Evolutionary conservation across 2,888 invertebrate genomes (phyloP).

Genomic region (Cheilosia scutellata): DNA sequence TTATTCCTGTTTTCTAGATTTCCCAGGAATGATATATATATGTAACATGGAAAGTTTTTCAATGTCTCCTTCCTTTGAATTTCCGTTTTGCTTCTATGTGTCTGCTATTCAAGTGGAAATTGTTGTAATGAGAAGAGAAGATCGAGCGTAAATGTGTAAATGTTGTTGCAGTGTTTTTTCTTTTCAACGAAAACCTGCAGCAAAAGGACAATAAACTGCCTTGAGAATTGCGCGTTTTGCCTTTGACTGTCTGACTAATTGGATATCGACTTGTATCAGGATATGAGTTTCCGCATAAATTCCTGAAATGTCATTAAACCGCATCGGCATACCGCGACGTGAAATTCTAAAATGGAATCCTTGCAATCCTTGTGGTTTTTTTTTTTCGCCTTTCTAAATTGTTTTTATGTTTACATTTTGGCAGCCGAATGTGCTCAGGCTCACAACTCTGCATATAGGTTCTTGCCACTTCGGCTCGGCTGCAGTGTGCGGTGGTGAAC

Average conservation of each 20-base stretch:
- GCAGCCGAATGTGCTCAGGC: constrained; percentile 41
- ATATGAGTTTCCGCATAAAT: constrained; percentile 35
- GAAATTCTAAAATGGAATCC: constrained; percentile 52
- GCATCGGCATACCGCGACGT: constrained; percentile 34
- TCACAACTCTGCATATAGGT: background rate
- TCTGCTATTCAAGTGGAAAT: constrained; percentile 63
- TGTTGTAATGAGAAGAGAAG: constrained; percentile 58
- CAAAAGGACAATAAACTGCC: constrained; percentile 33
- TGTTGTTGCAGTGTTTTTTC: background rate
- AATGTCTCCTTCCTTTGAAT: constrained; percentile 39
- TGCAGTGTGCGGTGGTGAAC: constrained; percentile 23
- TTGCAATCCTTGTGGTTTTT: constrained; percentile 59
- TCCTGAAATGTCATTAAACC: constrained; percentile 43
- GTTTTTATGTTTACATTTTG: constrained; percentile 67
- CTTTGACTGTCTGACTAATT: constrained; percentile 65
- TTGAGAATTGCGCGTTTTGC: constrained; percentile 38
- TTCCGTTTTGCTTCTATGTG: constrained; percentile 45
- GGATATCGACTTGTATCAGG: constrained; percentile 60
- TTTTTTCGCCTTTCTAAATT: background rate
- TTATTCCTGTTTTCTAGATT: constrained; percentile 27
- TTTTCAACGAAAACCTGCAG: constrained; percentile 16
- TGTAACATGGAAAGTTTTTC: constrained; percentile 73
- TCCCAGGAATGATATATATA: constrained; percentile 49
- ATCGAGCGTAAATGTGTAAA: constrained; percentile 43
- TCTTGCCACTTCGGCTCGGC: too few species aligned